A percentile compares a stretch with the other conserved stretches of the same genome.
These are phyloP conservation scores for Acipenser transmontanus DNA, from an alignment of 2,797 vertebrate species.

Conservation along the genomic window DNA sequence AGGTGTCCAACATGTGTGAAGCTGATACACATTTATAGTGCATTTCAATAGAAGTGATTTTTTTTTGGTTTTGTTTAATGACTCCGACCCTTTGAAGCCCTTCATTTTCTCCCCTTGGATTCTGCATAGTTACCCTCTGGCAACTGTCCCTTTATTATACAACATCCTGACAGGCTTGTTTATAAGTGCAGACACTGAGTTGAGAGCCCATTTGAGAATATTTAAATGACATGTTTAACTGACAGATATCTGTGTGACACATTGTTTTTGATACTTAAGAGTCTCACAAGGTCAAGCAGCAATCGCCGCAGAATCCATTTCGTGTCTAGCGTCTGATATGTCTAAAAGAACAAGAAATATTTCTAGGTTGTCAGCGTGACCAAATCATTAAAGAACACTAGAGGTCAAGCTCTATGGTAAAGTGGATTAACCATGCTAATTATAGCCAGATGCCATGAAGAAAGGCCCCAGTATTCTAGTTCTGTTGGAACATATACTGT, in stretches of 20 bases:
- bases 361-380: constrained; percentile 23
- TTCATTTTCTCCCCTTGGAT: not conserved
- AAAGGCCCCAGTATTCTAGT: not conserved
- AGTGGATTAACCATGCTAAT: constrained; percentile 4
- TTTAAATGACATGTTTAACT: constrained; percentile 34
- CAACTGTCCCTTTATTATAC: not conserved
- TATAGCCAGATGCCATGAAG: not conserved
- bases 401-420: constrained; percentile 18
- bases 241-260: constrained; percentile 19
- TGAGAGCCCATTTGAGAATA: constrained; percentile 18
- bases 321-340: constrained; percentile 25
- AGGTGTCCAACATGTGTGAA: not conserved
- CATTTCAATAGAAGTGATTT: not conserved
- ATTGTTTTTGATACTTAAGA: constrained; percentile 26
- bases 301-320: constrained; percentile 29
- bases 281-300: constrained; percentile 28
- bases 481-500: not conserved
- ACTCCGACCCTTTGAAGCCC: not conserved
- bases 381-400: constrained; percentile 25
- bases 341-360: constrained; percentile 29
- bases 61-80: not conserved
- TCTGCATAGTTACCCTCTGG: not conserved
- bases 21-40: not conserved
- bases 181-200: not conserved
- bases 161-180: not conserved